These are phyloP conservation scores for Eristalis arbustorum DNA, from an alignment of 2,888 invertebrate species.

Conservation along the genomic window DNA sequence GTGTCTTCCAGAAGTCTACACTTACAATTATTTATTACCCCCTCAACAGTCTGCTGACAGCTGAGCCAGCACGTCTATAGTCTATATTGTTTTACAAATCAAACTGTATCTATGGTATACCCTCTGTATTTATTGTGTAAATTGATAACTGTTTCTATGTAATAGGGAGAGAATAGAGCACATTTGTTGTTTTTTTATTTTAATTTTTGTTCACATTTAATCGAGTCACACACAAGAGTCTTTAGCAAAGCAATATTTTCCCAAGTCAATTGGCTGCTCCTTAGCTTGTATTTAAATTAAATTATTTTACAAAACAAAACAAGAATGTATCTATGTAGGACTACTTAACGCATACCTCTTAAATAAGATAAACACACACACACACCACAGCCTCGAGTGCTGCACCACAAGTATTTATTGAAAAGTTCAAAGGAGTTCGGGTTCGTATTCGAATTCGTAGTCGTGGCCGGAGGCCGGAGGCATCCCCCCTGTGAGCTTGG, in stretches of 20 bases:
- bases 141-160: slow-evolving; percentile 45
- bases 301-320: slow-evolving; percentile 11
- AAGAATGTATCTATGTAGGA: slow-evolving; percentile 16
- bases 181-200: neutral
- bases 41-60: slow-evolving; percentile 15
- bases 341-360: slow-evolving; percentile 53
- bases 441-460: neutral
- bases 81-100: slow-evolving; percentile 2
- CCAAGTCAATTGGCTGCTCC: slow-evolving; percentile 24
- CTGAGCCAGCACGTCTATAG: slow-evolving; percentile 8
- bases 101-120: neutral
- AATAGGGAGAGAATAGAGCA: slow-evolving; percentile 18
- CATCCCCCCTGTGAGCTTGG: neutral
- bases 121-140: slow-evolving; percentile 43
- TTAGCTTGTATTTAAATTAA: slow-evolving; percentile 38
- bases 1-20: slow-evolving; percentile 59
- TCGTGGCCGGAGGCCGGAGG: too few species aligned
- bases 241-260: slow-evolving; percentile 5
- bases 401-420: slow-evolving; percentile 64
- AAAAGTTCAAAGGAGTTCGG: slow-evolving; percentile 46
- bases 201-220: neutral
- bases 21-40: slow-evolving; percentile 50
- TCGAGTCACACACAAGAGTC: slow-evolving; percentile 24
- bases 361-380: slow-evolving; percentile 16
- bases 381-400: slow-evolving; percentile 28